phyloP scores from a whole-genome alignment of 2,888 invertebrate species.

The Drosophila limbata region DNA sequence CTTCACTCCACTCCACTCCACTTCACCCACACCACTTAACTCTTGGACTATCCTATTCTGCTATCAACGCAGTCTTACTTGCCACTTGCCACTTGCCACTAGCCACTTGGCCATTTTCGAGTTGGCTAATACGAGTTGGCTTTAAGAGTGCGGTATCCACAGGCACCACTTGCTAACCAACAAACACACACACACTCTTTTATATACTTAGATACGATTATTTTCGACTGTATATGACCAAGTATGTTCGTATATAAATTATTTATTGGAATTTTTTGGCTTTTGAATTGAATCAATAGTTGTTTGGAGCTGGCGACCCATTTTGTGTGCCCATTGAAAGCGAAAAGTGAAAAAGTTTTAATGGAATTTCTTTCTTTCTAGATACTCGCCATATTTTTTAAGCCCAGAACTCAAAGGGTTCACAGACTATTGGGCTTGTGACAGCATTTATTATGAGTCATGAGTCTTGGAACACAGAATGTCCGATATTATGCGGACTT shows the following conservation, averaged over 20 bases:
- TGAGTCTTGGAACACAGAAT: too few relatives aligned
- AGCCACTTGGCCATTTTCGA: constrained; percentile 40
- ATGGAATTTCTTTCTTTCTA: constrained; percentile 68
- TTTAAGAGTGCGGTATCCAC: constrained; percentile 51
- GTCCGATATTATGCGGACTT: too few relatives aligned
- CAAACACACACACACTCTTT: constrained; percentile 4
- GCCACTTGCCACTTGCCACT: constrained; percentile 12
- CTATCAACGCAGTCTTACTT: constrained; percentile 41
- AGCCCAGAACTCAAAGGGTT: not conserved
- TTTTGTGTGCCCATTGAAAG: constrained; percentile 36
- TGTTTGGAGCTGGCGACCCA: constrained; percentile 29
- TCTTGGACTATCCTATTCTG: constrained; percentile 19
- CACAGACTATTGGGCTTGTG: too few relatives aligned
- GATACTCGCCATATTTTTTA: constrained; percentile 19
- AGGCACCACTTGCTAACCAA: constrained; percentile 5
- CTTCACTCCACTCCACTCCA: constrained; percentile 20
- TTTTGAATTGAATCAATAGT: constrained; percentile 61
- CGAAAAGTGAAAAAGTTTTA: constrained; percentile 76
- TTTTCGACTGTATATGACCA: not conserved
- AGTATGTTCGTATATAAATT: constrained; percentile 58
- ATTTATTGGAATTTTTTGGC: constrained; percentile 79
- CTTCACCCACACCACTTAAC: constrained; percentile 21
- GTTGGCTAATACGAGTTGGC: constrained; percentile 59
- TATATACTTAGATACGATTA: not conserved
- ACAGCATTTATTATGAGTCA: too few relatives aligned